Evolutionary conservation across 1,140 invertebrate genomes (phyloP).

Genomic region (Eriocheir sinensis): DNA sequence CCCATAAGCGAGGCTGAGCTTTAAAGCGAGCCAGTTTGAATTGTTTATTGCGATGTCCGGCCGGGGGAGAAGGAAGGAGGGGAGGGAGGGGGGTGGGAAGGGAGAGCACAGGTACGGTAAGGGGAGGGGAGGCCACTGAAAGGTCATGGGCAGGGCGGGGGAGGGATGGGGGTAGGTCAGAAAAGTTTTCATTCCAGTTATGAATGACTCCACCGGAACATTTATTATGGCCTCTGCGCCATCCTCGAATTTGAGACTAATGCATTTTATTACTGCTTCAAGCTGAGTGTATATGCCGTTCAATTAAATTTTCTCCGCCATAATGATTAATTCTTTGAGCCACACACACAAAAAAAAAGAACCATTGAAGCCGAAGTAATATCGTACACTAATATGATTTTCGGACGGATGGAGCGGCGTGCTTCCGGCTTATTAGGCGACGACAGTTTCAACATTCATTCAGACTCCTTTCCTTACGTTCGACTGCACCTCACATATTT

Average conservation of each 20-base stretch:
- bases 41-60: constrained; percentile 13
- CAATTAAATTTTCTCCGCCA: not conserved
- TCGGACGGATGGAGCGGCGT: not conserved
- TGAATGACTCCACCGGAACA: constrained; percentile 2
- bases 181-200: not conserved
- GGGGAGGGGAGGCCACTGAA: too few relatives aligned
- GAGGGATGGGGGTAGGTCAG: not conserved
- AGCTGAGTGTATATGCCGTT: not conserved
- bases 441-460: too few relatives aligned
- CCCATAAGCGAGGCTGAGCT: not conserved
- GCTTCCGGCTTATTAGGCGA: not conserved
- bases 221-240: not conserved
- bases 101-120: too few relatives aligned
- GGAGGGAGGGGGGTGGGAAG: not conserved
- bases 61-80: not conserved
- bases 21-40: constrained; percentile 24
- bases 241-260: constrained; percentile 15
- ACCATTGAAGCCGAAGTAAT: not conserved
- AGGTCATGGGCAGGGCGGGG: too few relatives aligned
- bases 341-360: too few relatives aligned
- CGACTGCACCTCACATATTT: too few relatives aligned
- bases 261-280: constrained; percentile 13
- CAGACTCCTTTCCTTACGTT: too few relatives aligned
- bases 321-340: too few relatives aligned
- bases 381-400: not conserved